Conservation (phyloP, 2,113 vertebrate species). For the Diadophis punctatus region DNA sequence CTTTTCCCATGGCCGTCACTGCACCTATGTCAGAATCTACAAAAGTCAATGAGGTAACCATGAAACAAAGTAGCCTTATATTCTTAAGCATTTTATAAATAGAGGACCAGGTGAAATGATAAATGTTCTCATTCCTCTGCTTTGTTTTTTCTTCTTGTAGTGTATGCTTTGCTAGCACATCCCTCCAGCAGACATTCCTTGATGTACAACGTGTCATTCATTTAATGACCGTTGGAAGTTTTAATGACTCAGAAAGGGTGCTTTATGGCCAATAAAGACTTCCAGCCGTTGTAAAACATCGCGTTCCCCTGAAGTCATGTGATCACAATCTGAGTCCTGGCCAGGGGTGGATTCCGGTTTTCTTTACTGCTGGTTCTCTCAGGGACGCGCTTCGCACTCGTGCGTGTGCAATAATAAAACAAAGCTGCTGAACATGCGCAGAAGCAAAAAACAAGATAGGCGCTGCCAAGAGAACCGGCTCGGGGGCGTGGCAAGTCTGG, state of each 20-base stretch:
- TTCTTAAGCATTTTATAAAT: neutral
- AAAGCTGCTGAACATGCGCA: too few relatives aligned
- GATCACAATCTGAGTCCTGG: neutral
- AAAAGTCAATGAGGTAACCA: constrained; percentile 86
- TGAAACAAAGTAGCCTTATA: neutral
- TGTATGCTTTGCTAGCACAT: neutral
- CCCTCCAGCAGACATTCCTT: neutral
- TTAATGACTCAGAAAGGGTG: neutral
- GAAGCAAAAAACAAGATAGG: too few relatives aligned
- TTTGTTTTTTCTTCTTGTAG: neutral
- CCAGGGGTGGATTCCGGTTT: too few relatives aligned
- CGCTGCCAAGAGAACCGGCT: too few relatives aligned
- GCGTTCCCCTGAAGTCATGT: neutral
- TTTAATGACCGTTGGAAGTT: neutral
- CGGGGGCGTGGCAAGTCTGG: too few relatives aligned
- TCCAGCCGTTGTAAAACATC: neutral
- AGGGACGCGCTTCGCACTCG: too few relatives aligned
- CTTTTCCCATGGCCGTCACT: constrained; percentile 70
- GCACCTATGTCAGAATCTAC: constrained; percentile 72
- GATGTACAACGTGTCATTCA: neutral
- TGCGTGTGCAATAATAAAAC: too few relatives aligned
- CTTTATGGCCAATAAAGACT: neutral
- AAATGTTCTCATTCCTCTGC: neutral
- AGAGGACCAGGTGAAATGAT: neutral
- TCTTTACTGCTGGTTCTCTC: too few relatives aligned